Base-by-base conservation (phyloP, 2,113 vertebrate genomes). In the Ochotona curzoniae region DNA sequence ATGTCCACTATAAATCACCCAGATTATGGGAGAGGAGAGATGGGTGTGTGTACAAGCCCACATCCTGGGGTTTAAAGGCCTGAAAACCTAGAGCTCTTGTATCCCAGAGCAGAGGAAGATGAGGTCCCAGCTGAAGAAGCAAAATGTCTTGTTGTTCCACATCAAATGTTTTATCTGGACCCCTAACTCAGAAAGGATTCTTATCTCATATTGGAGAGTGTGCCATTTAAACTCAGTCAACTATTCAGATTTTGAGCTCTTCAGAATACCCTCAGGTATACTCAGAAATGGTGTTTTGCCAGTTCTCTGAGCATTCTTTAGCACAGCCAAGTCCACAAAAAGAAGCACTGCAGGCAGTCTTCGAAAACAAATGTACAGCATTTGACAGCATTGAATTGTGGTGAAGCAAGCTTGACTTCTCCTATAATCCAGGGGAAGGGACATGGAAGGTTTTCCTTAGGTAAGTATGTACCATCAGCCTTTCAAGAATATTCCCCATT, bases 1-100 rank as follows among this genome's bases (percentile, higher is more conserved):
- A 3, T 28, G 2, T 64, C 71, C 17, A 30, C 0, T 17, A 3
- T 2, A n/a, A 9, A 18, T 61, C 35, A 4, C 25, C 20, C 1
- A 5, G 54, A 13, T 14, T 57, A 1, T 54, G 2, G 28, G 7
- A 38, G 7, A 13, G 14, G 54, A 57, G 26, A 26, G 26, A 11
- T 2, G 63, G 2, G 21, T 26, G 7, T 13, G 6, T 11, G 10
- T 28, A 47, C 38, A n/a, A 20, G 4, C 12, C 0, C 30, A 28
- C 25, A n/a, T 54, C 12, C 67, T 30, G 38, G 44, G 47, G 11
- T 47, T 8, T 0, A 18, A 35, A 15, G 1, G 5, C 6, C 2
- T 4, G 7, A 32, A 30, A 80, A 18, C 0, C 12, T 57, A 8
- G 20, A 73, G 5, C 28, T n/a, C 8, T 9, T 4, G 17, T 1